Evolutionary conservation across 2,888 invertebrate genomes (phyloP).

Genomic region (Ellobium chinense): DNA sequence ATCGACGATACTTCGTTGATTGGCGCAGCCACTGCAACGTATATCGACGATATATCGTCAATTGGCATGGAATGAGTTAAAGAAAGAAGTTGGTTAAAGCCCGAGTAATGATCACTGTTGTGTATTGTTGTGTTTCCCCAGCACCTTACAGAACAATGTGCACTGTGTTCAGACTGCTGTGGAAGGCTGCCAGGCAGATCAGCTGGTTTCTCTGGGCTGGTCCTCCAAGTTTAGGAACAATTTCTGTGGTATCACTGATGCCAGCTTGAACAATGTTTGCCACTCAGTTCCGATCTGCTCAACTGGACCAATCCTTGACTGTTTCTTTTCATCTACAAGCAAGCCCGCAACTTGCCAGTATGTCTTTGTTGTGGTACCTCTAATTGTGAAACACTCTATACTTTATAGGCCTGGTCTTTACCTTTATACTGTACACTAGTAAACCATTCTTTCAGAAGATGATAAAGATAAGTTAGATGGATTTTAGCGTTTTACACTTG

Average conservation of each 20-base stretch:
- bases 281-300: conserved; percentile 6
- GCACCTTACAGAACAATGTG: conserved; percentile 14
- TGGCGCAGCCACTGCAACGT: too few species aligned
- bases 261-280: conserved; percentile 17
- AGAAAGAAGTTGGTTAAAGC: too few species aligned
- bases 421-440: background rate
- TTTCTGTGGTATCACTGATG: conserved; percentile 21
- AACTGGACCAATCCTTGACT: background rate
- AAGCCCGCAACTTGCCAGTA: conserved; percentile 1
- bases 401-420: too few species aligned
- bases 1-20: too few species aligned
- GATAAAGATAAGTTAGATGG: too few species aligned
- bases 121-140: conserved; percentile 6
- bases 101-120: too few species aligned
- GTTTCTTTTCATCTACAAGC: too few species aligned
- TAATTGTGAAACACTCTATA: too few species aligned
- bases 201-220: background rate
- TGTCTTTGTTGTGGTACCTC: background rate
- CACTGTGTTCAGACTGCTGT: background rate
- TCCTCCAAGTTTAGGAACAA: background rate
- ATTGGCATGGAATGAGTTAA: too few species aligned
- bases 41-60: too few species aligned
- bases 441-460: too few species aligned
- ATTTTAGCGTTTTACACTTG: too few species aligned
- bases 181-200: conserved; percentile 20